Conservation (phyloP, 2,888 invertebrate genomes). For the Trissoscelio sp. region DNA sequence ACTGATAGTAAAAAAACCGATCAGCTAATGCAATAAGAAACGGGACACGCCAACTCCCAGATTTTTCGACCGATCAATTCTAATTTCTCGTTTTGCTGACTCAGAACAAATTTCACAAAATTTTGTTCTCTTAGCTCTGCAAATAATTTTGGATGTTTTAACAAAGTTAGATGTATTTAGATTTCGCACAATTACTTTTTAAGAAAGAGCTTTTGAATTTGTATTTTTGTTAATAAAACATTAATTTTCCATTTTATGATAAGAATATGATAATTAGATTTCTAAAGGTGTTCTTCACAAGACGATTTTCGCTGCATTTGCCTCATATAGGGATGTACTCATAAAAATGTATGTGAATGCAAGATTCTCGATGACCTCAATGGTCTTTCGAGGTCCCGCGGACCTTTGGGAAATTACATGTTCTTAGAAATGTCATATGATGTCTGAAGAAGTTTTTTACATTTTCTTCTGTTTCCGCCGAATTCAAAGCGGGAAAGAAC, state of each 20-base stretch:
- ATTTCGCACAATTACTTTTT: too few species aligned
- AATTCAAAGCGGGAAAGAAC: constrained; percentile 15
- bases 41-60: constrained; percentile 45
- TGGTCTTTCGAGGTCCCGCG: constrained; percentile 61
- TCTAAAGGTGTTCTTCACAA: constrained; percentile 6
- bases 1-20: constrained; percentile 55
- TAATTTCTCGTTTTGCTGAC: not conserved
- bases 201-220: too few species aligned
- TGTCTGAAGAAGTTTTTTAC: constrained; percentile 35
- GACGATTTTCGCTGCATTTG: constrained; percentile 28
- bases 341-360: constrained; percentile 57
- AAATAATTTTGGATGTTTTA: too few species aligned
- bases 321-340: constrained; percentile 13
- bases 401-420: constrained; percentile 68
- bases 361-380: constrained; percentile 62
- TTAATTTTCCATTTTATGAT: too few species aligned
- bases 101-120: not conserved
- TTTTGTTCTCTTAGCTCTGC: too few species aligned
- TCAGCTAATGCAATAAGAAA: constrained; percentile 38
- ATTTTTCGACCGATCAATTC: constrained; percentile 24
- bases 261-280: constrained; percentile 14
- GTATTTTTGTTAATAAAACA: too few species aligned
- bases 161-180: too few species aligned
- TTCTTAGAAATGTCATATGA: constrained; percentile 62
- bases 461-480: not conserved